Base-by-base conservation (phyloP, 2,888 invertebrate species). In the Phyllotreta cruciferae region DNA sequence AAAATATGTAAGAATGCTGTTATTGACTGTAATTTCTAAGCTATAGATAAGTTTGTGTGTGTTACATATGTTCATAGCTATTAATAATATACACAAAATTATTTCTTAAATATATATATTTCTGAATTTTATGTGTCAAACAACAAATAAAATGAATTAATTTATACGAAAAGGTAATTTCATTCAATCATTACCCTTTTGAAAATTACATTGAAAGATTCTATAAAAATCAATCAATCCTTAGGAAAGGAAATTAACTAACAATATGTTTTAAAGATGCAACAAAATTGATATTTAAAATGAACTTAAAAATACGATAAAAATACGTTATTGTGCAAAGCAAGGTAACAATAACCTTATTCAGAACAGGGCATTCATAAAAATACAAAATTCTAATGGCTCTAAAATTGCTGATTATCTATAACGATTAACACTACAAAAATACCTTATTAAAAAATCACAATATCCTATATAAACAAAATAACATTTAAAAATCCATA, bases 41-140 rank as follows among this genome's bases (percentile, higher is more conserved):
- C 64, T 73, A 73, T 77, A 76, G 71, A 76, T 77, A 78, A 72
- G 75, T 75, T 76, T 76, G 78, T 78, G 78, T 78, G 78, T 78
- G 68, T 69, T 67, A 75, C 74, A 75, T 71, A 74, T 74, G 76
- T 76, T 76, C 78, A 78, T 78, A 75, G 75, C 77, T 78, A 77
- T 78, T 76, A 77, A 73, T 75, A 75, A 77, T 77, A 78, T 78
- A 79, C 77, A 78, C 77, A 78, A 77, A 24, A 78, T 78, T 74
- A 77, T 79, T 79, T 78, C 77, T 73, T 78, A 77, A 78, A 79
- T 77, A 79, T 79, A 24, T 24, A 80, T 80, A 80, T 80, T 81
- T 80, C 80, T 79, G 79, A 81, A 81, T 78, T 80, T 81, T 79
- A 80, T 79, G 80, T 81, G 80, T 80, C 80, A 81, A 80, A 79